These are phyloP conservation scores for Philaethria dido DNA, from an alignment of 2,888 invertebrate species.

Conservation along the genomic window DNA sequence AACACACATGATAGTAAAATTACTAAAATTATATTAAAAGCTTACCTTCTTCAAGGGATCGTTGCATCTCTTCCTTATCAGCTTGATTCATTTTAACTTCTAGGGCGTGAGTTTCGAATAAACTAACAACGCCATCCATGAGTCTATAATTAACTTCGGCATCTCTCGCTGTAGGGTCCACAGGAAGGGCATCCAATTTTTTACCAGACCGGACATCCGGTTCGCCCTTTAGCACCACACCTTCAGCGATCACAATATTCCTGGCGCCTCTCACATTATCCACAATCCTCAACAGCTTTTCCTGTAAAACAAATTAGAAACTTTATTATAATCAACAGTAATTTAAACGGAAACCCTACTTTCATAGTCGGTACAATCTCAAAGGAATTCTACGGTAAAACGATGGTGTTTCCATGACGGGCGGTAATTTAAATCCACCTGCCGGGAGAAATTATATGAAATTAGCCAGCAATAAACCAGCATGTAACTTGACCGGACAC, in stretches of 20 bases:
- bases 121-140: slow-evolving; percentile 88
- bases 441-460: slow-evolving; percentile 49
- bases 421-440: slow-evolving; percentile 40
- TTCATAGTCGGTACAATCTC: slow-evolving; percentile 17
- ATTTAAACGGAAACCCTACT: slow-evolving; percentile 11
- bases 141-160: slow-evolving; percentile 88
- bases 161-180: slow-evolving; percentile 89
- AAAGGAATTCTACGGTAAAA: slow-evolving; percentile 22
- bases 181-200: slow-evolving; percentile 87
- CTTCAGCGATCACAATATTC: slow-evolving; percentile 85
- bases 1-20: neutral
- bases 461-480: slow-evolving; percentile 46
- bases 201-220: slow-evolving; percentile 76
- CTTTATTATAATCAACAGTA: slow-evolving; percentile 30
- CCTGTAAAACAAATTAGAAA: slow-evolving; percentile 74
- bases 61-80: slow-evolving; percentile 88
- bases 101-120: slow-evolving; percentile 90
- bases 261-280: slow-evolving; percentile 79
- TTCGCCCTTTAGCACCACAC: slow-evolving; percentile 84
- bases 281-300: slow-evolving; percentile 88
- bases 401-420: slow-evolving; percentile 13
- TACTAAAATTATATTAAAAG: neutral
- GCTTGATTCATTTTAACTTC: slow-evolving; percentile 91
- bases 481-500: slow-evolving; percentile 53
- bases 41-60: slow-evolving; percentile 92